Evolutionary conservation across 2,113 vertebrate genomes (phyloP).

Genomic region (Aegithalos caudatus): DNA sequence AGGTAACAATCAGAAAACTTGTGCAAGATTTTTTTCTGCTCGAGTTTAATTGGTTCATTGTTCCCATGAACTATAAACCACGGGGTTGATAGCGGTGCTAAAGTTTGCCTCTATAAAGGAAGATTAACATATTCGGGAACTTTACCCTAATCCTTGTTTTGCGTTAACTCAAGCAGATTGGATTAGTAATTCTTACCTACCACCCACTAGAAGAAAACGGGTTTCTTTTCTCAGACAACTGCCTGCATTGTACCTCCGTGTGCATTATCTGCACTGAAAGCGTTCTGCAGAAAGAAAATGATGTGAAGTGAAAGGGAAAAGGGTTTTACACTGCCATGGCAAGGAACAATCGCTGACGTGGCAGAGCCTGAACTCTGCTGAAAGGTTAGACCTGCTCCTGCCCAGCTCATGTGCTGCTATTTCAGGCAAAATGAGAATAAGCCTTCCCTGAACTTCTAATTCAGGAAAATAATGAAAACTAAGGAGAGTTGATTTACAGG

Average conservation of each 20-base stretch:
- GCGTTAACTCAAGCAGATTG: slow-evolving; percentile 87
- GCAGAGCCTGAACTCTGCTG: slow-evolving; percentile 6
- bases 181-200: slow-evolving; percentile 89
- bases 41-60: slow-evolving; percentile 82
- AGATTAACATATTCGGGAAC: slow-evolving; percentile 87
- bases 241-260: slow-evolving; percentile 71
- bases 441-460: neutral
- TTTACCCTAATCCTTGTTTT: slow-evolving; percentile 90
- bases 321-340: slow-evolving; percentile 37
- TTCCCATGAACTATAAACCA: slow-evolving; percentile 78
- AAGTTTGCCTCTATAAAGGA: slow-evolving; percentile 81
- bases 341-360: slow-evolving; percentile 42
- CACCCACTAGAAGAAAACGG: slow-evolving; percentile 79
- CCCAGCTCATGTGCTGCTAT: slow-evolving; percentile 13
- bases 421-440: slow-evolving; percentile 21
- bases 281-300: slow-evolving; percentile 58
- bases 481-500: slow-evolving; percentile 5
- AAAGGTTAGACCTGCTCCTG: slow-evolving; percentile 49
- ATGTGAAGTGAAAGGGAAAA: slow-evolving; percentile 63
- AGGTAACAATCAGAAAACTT: slow-evolving; percentile 77
- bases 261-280: slow-evolving; percentile 69
- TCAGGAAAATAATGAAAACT: slow-evolving; percentile 26
- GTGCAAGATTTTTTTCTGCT: slow-evolving; percentile 66
- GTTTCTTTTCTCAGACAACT: slow-evolving; percentile 75
- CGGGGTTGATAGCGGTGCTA: slow-evolving; percentile 69